Evolutionary conservation across 2,797 vertebrate species (phyloP).

Genomic region (Alosa sapidissima): DNA sequence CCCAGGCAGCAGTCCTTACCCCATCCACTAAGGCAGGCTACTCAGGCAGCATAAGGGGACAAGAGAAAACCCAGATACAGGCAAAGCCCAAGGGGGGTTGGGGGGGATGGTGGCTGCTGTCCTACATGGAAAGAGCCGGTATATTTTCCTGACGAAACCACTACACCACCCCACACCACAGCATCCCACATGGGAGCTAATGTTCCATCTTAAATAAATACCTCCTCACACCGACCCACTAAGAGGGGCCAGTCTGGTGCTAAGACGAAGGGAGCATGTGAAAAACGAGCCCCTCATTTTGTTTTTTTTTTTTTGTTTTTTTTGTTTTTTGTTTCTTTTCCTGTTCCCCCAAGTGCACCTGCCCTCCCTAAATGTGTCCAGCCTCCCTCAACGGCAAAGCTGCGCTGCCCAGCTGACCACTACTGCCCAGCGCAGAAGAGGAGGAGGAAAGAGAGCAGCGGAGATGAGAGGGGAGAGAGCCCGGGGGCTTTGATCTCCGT

Average conservation of each 20-base stretch:
- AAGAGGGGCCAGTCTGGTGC: background rate
- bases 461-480: background rate
- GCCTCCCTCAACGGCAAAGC: background rate
- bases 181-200: background rate
- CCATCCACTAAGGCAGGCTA: background rate
- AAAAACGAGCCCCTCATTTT: background rate
- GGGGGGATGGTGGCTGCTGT: background rate
- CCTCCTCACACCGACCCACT: background rate
- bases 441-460: background rate
- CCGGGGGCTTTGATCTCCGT: constrained; percentile 47
- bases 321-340: background rate
- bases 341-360: background rate
- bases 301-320: background rate
- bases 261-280: background rate
- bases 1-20: background rate
- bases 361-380: background rate
- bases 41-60: background rate
- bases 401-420: constrained; percentile 17
- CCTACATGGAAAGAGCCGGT: background rate
- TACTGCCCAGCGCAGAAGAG: constrained; percentile 26
- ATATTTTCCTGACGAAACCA: background rate
- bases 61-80: background rate
- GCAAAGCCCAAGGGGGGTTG: background rate
- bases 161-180: background rate
- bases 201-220: constrained; percentile 7